Evolutionary conservation across 2,888 invertebrate genomes (phyloP), one percentile per base, ranked within the genome.

Genomic region (Hirtodrosophila confusa): DNA sequence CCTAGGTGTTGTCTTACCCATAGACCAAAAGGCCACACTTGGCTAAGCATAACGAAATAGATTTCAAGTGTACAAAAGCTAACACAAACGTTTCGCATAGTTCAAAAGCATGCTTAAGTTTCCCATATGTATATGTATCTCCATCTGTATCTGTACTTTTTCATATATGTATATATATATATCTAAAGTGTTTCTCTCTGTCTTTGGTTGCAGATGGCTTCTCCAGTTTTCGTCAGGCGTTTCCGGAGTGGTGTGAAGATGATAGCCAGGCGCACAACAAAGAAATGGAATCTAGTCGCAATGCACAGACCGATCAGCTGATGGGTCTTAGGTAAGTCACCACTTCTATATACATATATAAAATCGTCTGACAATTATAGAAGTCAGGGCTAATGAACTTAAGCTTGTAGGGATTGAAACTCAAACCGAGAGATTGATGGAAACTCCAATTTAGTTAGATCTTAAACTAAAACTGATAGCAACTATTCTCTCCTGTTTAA

Each of bases 211-310:
- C 94, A 98, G 98, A 97, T 92, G 97, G 97, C 72, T 97, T 97
- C 90, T 93, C 93, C 71, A 94, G 95, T 90, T 98, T 98, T 92
- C 95, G 95, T 80, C 94, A 95, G 83, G 93, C 95, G 69, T 97
- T 96, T 92, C 97, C 97, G 36, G 97, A 97, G 92, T 97, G 97
- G 96, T 97, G 97, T 92, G 94, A 93, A 90, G 97, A 97, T 90
- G 95, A 95, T 51, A 95, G 94, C 75, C 82, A 82, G 47, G 94
- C 94, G 75, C 94, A 94, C 69, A 95, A 94, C 90, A 93, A 93
- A 93, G 92, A 94, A 93, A 83, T 93, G 93, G 85, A 94, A 89
- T 90, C 90, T 89, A 91, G 90, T 91, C 91, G 90, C 80, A 90
- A 90, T 67, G 87, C 90, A 58, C 93, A 93, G 72, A 92, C 93